Conservation (phyloP, 2,888 invertebrate species). For the Seira musarum region DNA sequence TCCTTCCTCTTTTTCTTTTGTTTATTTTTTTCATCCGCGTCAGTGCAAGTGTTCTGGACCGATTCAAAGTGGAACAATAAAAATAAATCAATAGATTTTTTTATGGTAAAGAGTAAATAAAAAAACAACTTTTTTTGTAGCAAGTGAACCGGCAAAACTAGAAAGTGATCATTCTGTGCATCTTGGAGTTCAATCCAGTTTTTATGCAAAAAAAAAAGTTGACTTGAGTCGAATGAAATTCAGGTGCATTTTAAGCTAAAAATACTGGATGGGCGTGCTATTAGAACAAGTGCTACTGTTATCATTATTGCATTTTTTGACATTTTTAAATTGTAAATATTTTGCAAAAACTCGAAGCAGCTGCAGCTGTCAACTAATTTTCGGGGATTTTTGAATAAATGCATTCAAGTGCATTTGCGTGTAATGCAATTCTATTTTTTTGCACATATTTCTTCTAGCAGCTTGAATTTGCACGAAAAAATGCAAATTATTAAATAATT, state of each 20-base stretch:
- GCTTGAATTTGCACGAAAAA: background rate
- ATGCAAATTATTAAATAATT: background rate
- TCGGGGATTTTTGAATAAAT: no score
- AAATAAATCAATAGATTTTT: slow-evolving; percentile 1
- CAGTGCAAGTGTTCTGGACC: no score
- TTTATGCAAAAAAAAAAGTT: slow-evolving; percentile 12
- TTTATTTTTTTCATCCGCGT: no score
- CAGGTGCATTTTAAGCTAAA: background rate
- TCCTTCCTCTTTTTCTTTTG: no score
- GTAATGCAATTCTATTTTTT: background rate
- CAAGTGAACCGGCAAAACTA: slow-evolving; percentile 16
- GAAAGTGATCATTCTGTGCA: background rate
- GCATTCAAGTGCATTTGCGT: background rate
- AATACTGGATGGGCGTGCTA: background rate
- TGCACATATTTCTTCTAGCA: background rate
- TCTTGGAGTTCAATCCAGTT: slow-evolving; percentile 24
- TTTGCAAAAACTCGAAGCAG: no score
- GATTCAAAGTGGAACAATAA: no score
- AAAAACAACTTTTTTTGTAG: slow-evolving; percentile 1
- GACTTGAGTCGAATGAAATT: background rate
- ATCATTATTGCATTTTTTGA: no score
- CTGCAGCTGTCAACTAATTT: no score
- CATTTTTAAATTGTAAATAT: background rate
- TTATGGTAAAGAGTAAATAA: background rate
- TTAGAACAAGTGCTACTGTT: background rate